These are phyloP conservation scores for Leptinotarsa peninsularis DNA, from an alignment of 2,888 invertebrate species.

Conservation along the genomic window DNA sequence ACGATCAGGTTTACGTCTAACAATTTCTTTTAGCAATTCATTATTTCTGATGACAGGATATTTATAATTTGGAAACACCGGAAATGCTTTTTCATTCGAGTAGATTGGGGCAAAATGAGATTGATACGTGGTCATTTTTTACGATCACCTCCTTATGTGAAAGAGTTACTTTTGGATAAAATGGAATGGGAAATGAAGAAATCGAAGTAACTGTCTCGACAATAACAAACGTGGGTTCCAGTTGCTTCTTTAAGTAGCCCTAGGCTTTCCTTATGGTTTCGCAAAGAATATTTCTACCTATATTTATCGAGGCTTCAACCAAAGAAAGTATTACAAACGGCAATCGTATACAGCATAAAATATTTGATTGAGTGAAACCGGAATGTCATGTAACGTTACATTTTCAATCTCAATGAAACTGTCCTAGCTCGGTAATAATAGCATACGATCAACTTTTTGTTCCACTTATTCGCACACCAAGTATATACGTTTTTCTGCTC, in stretches of 20 bases:
- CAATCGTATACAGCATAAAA: background rate
- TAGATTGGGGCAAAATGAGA: background rate
- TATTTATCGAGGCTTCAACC: background rate
- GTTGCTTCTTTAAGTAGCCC: background rate
- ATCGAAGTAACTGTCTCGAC: no score
- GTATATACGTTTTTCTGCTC: conserved; percentile 1
- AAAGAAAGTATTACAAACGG: conserved; percentile 12
- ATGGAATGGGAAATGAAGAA: no score
- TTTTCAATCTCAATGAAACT: conserved; percentile 17
- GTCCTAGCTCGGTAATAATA: conserved; percentile 21
- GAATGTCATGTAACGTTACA: conserved; percentile 23
- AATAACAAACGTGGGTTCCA: no score
- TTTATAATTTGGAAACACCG: background rate
- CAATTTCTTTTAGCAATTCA: background rate
- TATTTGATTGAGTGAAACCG: conserved; percentile 22
- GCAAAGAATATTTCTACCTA: background rate
- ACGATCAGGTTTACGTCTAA: background rate
- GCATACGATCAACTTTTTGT: conserved; percentile 13
- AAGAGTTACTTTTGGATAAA: no score
- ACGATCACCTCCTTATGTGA: background rate
- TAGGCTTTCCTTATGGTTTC: background rate
- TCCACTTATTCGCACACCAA: conserved; percentile 4
- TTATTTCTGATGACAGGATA: background rate
- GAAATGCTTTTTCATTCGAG: background rate
- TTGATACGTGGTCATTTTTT: no score